Base-by-base conservation (phyloP, 1,140 invertebrate species). In the Aricia agestis region DNA sequence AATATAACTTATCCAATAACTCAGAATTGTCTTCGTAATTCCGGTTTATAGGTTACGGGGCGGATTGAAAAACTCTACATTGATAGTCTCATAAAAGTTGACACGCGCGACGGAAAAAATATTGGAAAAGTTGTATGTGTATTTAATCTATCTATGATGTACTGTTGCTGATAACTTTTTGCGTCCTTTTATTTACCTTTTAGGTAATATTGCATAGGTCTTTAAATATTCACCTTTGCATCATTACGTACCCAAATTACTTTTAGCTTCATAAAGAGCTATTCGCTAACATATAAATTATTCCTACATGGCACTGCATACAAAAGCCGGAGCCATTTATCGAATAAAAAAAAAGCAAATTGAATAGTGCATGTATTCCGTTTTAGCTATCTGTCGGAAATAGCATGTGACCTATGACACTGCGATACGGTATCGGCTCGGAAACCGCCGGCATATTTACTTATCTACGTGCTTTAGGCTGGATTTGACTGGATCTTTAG, bases 61-160 rank as follows among this genome's bases (percentile, higher is more conserved):
- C 2, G 3, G 18, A 63, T 63, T 63, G 59, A 63, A 61, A 61
- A 71, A 83, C 71, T 86, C 80, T 84, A 86, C 84, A 87, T 89
- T 85, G 78, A 87, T 81, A 74, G 63, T 19, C 67, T 74, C 76
- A 74, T 73, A 69, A 63, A 80, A 83, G 78, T 83, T 87, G 81
- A 85, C 79, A 86, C 82, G 82, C 76, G 79, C 80, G 76, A 90
- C 86, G 80, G 82, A 84, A 83, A 87, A 87, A 83, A 89, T 89
- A 89, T 90, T 84, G 82, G 81, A 82, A 85, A 89, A 88, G 80
- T 86, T 87, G 68, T 57, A 58, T 81, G 69, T 79, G 72, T 25
- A 25, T 76, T 81, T 75, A 80, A 79, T 76, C 25, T 74, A 63
- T 52, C 9, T 4, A 52, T 52, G 45, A 52, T 52, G 3, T 15